These are phyloP conservation scores for Adoxophyes honmai DNA, from an alignment of 1,140 invertebrate species.

Conservation along the genomic window DNA sequence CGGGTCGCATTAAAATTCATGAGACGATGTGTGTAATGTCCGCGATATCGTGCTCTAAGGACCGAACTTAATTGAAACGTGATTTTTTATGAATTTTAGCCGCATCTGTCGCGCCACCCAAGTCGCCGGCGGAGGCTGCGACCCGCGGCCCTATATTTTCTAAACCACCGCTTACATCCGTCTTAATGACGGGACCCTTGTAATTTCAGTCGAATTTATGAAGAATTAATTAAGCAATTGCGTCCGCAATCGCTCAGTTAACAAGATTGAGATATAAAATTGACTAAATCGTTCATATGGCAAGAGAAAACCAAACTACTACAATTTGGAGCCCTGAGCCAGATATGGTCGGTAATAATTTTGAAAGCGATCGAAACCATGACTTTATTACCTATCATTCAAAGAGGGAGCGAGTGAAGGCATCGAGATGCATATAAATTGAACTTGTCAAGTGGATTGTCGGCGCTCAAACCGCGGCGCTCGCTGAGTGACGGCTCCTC, in stretches of 20 bases:
- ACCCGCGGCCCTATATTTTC: slow-evolving; percentile 20
- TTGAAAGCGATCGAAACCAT: slow-evolving; percentile 20
- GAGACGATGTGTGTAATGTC: slow-evolving; percentile 39
- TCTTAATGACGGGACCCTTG: slow-evolving; percentile 16
- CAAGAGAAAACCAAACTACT: not conserved
- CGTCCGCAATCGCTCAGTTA: slow-evolving; percentile 20
- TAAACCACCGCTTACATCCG: slow-evolving; percentile 10
- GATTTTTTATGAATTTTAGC: slow-evolving; percentile 42
- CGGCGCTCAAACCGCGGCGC: slow-evolving; percentile 23
- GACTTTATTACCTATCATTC: slow-evolving; percentile 48
- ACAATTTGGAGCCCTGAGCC: not conserved
- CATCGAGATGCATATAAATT: slow-evolving; percentile 55
- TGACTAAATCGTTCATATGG: not conserved
- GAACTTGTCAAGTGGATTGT: slow-evolving; percentile 48
- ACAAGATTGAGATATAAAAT: slow-evolving; percentile 7
- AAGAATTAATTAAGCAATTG: slow-evolving; percentile 23
- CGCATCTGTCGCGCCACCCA: slow-evolving; percentile 57
- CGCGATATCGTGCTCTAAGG: slow-evolving; percentile 41
- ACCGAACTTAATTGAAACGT: slow-evolving; percentile 50
- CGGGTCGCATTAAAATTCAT: slow-evolving; percentile 48
- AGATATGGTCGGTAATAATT: not conserved
- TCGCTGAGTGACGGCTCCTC: slow-evolving; percentile 53
- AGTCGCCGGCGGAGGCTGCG: slow-evolving; percentile 26
- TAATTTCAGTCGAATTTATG: slow-evolving; percentile 25
- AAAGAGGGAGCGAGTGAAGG: slow-evolving; percentile 27